phyloP scores from a whole-genome alignment of 2,888 invertebrate genomes.

The Atrina japonica region DNA sequence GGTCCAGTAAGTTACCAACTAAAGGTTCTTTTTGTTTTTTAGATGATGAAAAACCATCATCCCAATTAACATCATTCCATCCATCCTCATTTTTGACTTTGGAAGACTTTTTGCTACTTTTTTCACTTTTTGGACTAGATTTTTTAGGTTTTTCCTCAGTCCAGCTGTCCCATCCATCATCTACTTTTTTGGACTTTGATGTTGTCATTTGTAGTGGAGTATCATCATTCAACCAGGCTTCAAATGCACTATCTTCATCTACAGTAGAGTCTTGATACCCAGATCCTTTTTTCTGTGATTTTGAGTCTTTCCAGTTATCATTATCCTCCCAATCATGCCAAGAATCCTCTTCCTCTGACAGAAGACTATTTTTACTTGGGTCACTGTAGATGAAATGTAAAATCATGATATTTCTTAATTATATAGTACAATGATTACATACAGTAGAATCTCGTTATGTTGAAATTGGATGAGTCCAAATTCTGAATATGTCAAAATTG shows the following conservation, averaged over 20 bases:
- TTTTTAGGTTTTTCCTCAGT: constrained; percentile 57
- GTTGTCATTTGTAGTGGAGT: constrained; percentile 52
- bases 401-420: too few relatives aligned
- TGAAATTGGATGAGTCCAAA: too few relatives aligned
- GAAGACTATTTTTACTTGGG: constrained; percentile 62
- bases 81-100: constrained; percentile 50
- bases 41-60: constrained; percentile 54
- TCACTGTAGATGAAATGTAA: constrained; percentile 53
- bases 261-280: constrained; percentile 19
- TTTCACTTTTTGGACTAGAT: constrained; percentile 57
- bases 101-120: constrained; percentile 54
- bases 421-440: too few relatives aligned
- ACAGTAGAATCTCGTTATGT: too few relatives aligned
- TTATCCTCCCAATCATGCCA: constrained; percentile 63
- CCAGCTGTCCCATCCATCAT: constrained; percentile 67
- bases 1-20: constrained; percentile 74
- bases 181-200: constrained; percentile 53
- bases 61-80: constrained; percentile 73
- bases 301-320: constrained; percentile 19
- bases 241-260: constrained; percentile 69
- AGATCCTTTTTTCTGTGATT: constrained; percentile 26
- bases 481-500: too few relatives aligned
- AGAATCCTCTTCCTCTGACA: constrained; percentile 71
- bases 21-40: constrained; percentile 70
- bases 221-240: constrained; percentile 75